phyloP scores from a whole-genome alignment of 2,797 vertebrate species.

The Karalla daura region DNA sequence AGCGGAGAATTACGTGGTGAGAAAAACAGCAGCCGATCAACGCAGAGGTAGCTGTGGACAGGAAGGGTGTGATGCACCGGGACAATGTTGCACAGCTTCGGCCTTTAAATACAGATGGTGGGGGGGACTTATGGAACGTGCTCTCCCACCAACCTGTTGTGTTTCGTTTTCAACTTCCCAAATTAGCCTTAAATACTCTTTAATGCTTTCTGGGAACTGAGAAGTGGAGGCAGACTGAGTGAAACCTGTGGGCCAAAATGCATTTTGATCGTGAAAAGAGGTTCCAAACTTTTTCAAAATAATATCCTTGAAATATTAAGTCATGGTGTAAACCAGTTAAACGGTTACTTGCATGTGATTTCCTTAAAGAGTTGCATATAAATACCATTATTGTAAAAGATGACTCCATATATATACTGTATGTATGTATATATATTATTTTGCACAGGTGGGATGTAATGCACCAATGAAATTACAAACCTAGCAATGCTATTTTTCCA shows the following conservation, averaged over 20 bases:
- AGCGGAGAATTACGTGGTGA: slow-evolving; percentile 40
- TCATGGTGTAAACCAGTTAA: too few relatives aligned
- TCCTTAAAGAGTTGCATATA: too few relatives aligned
- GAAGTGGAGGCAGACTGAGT: not conserved
- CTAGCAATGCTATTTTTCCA: too few relatives aligned
- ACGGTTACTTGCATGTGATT: too few relatives aligned
- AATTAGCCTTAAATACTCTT: not conserved
- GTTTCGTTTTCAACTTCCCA: slow-evolving; percentile 10
- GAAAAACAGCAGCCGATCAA: slow-evolving; percentile 59
- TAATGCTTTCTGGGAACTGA: not conserved
- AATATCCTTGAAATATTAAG: not conserved
- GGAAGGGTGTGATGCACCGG: slow-evolving; percentile 67
- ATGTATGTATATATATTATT: too few relatives aligned
- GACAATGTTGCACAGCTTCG: slow-evolving; percentile 30
- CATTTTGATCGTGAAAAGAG: not conserved
- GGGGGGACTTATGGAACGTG: slow-evolving; percentile 22
- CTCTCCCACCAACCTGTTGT: slow-evolving; percentile 10
- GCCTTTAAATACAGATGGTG: slow-evolving; percentile 22
- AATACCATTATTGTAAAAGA: too few relatives aligned
- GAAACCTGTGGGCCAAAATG: not conserved
- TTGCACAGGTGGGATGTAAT: too few relatives aligned
- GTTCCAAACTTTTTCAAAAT: not conserved
- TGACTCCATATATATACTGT: too few relatives aligned
- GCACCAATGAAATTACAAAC: too few relatives aligned
- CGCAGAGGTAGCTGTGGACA: slow-evolving; percentile 53